Base-by-base conservation (phyloP, 2,888 invertebrate species). In the Arge pagana region DNA sequence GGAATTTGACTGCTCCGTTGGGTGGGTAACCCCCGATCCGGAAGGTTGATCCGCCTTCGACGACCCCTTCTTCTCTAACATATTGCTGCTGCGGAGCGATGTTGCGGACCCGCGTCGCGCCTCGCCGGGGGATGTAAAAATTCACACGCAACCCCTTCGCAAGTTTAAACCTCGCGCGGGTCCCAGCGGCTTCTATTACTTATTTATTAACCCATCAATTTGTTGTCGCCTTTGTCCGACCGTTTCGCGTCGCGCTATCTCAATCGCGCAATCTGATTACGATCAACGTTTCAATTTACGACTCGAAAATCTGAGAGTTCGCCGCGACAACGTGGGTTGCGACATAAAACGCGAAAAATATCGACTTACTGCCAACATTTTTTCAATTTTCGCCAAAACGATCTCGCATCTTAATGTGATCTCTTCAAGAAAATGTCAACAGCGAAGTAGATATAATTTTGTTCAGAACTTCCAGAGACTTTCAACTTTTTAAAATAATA, bases 91-190 rank as follows among this genome's bases (percentile, higher is more conserved):
- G 50, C 52, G 43, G 53, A 52, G 39, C 39, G 19, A 45, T 42
- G 56, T 61, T 57, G 63, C 63, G 60, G 61, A 65, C 66, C 63
- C 56, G 53, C 8, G 35, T 36, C 15, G 31, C 21, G 13, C 37
- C 31, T 50, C 11, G 16, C 19, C 35, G 36, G 35, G 35, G 31
- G 33, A 23, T 16, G n/a, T 3, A 18, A 33, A 26, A 45, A 33
- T 45, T 45, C 45, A 45, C 45, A 19, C 24, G 21, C 42, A 49
- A 10, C 42, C 51, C 55, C 53, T 54, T 55, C 42, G 52, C 56
- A 66, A 67, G 70, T 72, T 72, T 69, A 68, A 72, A 74, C 59
- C 60, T 50, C 53, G 33, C 41, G 57, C 67, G 71, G 72, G 72
- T 68, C 66, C 13, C 30, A 54, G 48, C 58, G 62, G 50, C 23